phyloP scores from a whole-genome alignment of 2,888 invertebrate genomes.

The Parelbella ahira region DNA sequence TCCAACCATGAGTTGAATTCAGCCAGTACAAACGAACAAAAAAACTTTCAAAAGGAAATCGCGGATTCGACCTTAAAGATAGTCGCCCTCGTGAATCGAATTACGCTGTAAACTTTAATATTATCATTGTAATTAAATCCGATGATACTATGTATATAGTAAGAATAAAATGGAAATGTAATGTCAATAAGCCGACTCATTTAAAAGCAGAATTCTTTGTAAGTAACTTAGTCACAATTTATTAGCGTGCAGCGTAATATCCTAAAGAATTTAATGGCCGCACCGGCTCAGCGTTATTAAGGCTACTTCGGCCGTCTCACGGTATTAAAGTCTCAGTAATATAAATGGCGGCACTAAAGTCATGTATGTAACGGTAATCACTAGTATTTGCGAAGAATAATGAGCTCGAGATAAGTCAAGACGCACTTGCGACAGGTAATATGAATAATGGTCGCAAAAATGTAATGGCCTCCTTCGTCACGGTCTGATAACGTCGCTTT shows the following conservation, averaged over 20 bases:
- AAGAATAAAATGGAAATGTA: slow-evolving; percentile 23
- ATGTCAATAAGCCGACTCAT: slow-evolving; percentile 21
- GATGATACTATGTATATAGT: slow-evolving; percentile 19
- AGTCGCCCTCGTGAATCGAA: neutral
- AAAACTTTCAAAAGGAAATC: slow-evolving; percentile 1
- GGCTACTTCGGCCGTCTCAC: slow-evolving; percentile 24
- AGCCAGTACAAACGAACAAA: slow-evolving; percentile 3
- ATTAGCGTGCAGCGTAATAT: slow-evolving; percentile 25
- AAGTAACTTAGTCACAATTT: slow-evolving; percentile 24
- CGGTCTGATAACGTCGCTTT: slow-evolving; percentile 56
- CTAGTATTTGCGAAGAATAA: slow-evolving; percentile 40
- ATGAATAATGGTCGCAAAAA: slow-evolving; percentile 53
- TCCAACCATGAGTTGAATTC: slow-evolving; percentile 19
- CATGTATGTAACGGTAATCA: slow-evolving; percentile 33
- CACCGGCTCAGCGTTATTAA: slow-evolving; percentile 25
- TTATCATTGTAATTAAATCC: slow-evolving; percentile 21
- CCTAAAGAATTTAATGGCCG: slow-evolving; percentile 28
- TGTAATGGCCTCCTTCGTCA: slow-evolving; percentile 55
- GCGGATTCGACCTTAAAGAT: neutral
- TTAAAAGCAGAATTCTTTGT: slow-evolving; percentile 20
- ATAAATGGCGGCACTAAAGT: slow-evolving; percentile 32
- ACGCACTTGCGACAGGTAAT: slow-evolving; percentile 34
- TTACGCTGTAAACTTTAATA: slow-evolving; percentile 1
- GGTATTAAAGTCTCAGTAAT: slow-evolving; percentile 29
- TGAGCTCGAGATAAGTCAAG: slow-evolving; percentile 48